These are phyloP conservation scores for Parapristionchus giblindavisi DNA, from an alignment of 2,888 invertebrate species.

Conservation along the genomic window DNA sequence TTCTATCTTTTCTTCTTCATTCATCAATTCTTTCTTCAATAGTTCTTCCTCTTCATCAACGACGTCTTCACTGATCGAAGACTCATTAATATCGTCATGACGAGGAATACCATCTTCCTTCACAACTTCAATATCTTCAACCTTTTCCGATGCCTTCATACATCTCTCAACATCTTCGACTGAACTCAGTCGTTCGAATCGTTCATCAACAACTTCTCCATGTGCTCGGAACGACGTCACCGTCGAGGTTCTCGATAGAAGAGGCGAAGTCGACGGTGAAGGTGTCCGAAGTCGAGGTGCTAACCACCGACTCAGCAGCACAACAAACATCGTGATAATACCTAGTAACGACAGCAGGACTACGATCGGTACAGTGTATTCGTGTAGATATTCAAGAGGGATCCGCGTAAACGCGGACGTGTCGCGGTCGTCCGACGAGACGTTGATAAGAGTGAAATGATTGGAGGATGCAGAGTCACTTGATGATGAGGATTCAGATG, in stretches of 20 bases:
- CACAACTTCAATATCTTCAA: too few relatives aligned
- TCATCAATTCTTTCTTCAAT: neutral
- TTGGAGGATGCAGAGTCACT: neutral
- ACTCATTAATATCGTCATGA: too few relatives aligned
- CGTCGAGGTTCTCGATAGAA: too few relatives aligned
- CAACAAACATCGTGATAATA: slow-evolving; percentile 36
- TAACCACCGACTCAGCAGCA: slow-evolving; percentile 35
- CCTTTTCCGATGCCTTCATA: too few relatives aligned
- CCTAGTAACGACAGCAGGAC: slow-evolving; percentile 30
- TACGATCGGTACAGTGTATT: neutral
- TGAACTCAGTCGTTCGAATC: neutral
- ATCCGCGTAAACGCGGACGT: too few relatives aligned
- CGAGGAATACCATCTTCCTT: too few relatives aligned
- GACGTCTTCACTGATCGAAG: too few relatives aligned
- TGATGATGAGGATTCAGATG: too few relatives aligned
- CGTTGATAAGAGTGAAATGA: neutral
- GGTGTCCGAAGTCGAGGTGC: slow-evolving; percentile 26
- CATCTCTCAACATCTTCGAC: neutral
- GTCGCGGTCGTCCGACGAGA: neutral
- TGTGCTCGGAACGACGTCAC: too few relatives aligned
- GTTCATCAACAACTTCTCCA: neutral
- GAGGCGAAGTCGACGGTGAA: neutral
- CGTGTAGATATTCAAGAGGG: too few relatives aligned
- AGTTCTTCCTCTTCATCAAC: neutral
- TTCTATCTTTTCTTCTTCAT: neutral